A percentile compares a stretch with the other conserved stretches of the same genome.
phyloP scores from a whole-genome alignment of 2,113 vertebrate species.

The Petrocephalus zakoni region DNA sequence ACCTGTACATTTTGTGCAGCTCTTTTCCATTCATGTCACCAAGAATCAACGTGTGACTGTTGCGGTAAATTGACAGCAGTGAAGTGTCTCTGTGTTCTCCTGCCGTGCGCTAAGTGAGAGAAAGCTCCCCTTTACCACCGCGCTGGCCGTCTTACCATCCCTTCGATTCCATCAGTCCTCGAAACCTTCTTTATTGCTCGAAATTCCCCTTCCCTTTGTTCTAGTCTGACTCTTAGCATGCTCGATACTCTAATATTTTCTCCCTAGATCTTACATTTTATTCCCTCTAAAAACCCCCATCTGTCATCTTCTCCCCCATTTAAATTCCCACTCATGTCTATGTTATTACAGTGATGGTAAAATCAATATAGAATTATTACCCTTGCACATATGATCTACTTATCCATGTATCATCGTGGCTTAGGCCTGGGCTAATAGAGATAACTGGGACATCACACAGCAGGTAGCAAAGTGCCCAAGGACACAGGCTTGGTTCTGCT shows the following conservation, averaged over 20 bases:
- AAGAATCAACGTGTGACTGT: neutral
- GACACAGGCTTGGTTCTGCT: neutral
- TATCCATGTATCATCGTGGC: neutral
- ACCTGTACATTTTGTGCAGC: neutral
- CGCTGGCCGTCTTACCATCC: neutral
- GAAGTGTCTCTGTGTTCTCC: neutral
- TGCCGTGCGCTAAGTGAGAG: neutral
- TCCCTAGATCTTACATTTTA: neutral
- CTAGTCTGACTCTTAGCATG: neutral
- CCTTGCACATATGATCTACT: neutral
- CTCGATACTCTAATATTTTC: neutral
- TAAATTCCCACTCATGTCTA: neutral
- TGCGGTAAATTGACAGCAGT: neutral
- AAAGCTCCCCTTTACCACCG: neutral
- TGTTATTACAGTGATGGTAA: neutral
- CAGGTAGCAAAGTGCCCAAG: neutral
- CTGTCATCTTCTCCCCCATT: neutral
- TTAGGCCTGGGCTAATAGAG: neutral
- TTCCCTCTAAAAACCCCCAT: neutral
- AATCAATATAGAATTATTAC: slow-evolving; percentile 11
- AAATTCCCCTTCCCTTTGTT: neutral
- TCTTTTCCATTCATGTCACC: neutral
- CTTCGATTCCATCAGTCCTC: neutral
- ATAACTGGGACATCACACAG: neutral
- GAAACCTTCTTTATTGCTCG: neutral